Percentiles rank a stretch among this genome's conserved stretches.
phyloP scores from a whole-genome alignment of 1,140 invertebrate genomes.

The Drosophila sturtevanti region DNA sequence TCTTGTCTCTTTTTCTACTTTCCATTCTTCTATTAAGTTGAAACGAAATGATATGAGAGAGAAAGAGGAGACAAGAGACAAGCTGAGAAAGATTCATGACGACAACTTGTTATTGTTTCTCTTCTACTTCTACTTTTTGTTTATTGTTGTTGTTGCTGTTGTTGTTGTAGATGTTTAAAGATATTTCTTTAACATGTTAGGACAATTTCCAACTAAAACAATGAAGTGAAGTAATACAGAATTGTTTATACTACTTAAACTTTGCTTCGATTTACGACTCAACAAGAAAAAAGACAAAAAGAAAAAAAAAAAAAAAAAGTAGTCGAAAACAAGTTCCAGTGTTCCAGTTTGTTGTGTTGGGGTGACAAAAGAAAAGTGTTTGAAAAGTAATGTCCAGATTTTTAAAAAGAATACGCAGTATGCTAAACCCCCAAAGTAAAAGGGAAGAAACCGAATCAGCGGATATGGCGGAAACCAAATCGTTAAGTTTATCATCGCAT shows the following conservation, averaged over 20 bases:
- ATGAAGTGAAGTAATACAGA: constrained; percentile 8
- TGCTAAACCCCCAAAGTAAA: constrained; percentile 42
- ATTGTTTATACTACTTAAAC: no score
- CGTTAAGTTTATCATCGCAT: neutral
- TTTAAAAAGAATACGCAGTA: constrained; percentile 68
- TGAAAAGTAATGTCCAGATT: constrained; percentile 55
- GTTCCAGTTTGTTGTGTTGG: neutral
- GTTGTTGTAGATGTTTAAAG: neutral
- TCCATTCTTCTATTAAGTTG: neutral
- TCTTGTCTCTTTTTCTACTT: neutral
- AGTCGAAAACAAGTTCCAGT: neutral
- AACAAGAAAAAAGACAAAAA: no score
- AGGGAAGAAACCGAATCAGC: constrained; percentile 27
- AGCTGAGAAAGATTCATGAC: constrained; percentile 45
- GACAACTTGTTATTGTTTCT: constrained; percentile 35
- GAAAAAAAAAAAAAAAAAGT: no score
- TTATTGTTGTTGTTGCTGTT: neutral
- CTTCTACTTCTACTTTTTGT: no score
- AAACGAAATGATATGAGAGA: neutral
- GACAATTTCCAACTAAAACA: constrained; percentile 20
- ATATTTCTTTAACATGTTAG: neutral
- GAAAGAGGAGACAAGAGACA: constrained; percentile 32
- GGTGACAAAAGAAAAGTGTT: neutral
- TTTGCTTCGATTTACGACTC: no score
- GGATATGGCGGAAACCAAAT: constrained; percentile 12